Base-by-base conservation (phyloP, 2,113 vertebrate species). In the Phocoena phocoena region DNA sequence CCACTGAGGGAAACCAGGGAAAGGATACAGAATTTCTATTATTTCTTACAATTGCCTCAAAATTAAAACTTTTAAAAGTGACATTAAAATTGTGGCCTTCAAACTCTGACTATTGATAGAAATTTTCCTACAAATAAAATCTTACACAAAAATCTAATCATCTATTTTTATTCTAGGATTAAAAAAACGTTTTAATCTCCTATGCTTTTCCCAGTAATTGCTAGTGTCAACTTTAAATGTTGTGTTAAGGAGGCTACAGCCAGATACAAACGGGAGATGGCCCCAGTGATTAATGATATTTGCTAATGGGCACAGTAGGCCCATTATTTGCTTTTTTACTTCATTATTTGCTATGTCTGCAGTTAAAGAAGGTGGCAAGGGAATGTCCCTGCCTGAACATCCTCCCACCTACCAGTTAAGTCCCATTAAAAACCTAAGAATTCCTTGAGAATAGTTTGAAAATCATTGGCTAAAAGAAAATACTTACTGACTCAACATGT, bases 141-240 rank as follows among this genome's bases (percentile, higher is more conserved):
- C 15, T 88, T 91, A 96, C 44, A 88, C 5, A 82, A 13, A 86
- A 93, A 93, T 63, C 50, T 68, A 91, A 85, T 41, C 36, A 79
- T 84, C 25, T 82, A 87, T 77, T 96, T 95, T 92, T 20, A 67
- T n/a, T 86, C 53, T 47, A 89, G 20, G 55, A 71, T 60, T 28
- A 92, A 97, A 92, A 90, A 79, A 84, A 5, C 65, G 36, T 96
- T 94, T 96, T 79, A 74, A 80, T 95, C 8, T 55, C 33, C 65
- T 89, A 44, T 60, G 58, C 21, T 92, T 95, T 94, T 60, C 21
- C 31, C 26, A 93, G 18, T 33, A 44, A 87, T 8, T 90, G 80
- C 25, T 81, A 84, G 53, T 18, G 10, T 81, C 58, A 91, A 70
- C 18, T 38, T 95, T 14, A 82, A 88, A n/a, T 71, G 8, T 31